phyloP scores from a whole-genome alignment of 1,140 invertebrate genomes.

The Heliconius himera region DNA sequence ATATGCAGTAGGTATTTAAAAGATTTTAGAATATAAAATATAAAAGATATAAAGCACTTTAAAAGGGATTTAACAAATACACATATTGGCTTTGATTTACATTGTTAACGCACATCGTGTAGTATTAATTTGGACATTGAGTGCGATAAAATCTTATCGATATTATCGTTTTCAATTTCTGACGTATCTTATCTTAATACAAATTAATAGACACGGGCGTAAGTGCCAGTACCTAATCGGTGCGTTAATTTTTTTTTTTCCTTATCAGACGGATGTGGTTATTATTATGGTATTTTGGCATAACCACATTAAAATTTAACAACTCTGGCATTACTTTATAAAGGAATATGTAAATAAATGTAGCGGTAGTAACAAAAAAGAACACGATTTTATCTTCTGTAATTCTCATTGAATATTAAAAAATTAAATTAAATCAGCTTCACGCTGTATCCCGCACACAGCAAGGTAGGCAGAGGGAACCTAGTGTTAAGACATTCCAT shows the following conservation, averaged over 20 bases:
- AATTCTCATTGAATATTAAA: background rate
- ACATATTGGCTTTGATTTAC: constrained; percentile 37
- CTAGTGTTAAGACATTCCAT: too few relatives aligned
- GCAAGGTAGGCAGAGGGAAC: too few relatives aligned
- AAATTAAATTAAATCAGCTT: too few relatives aligned
- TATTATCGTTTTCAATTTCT: constrained; percentile 48
- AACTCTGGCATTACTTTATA: background rate
- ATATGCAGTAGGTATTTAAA: background rate
- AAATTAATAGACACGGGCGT: constrained; percentile 50
- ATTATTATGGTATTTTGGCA: constrained; percentile 13
- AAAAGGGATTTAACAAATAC: constrained; percentile 30
- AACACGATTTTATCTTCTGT: background rate
- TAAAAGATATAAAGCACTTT: constrained; percentile 13
- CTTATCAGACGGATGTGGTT: constrained; percentile 28
- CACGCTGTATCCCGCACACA: too few relatives aligned
- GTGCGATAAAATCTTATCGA: constrained; percentile 46
- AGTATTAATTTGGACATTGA: constrained; percentile 43
- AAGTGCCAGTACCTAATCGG: constrained; percentile 35
- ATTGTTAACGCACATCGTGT: constrained; percentile 36
- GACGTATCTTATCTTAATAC: constrained; percentile 54
- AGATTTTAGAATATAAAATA: background rate
- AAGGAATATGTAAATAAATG: background rate
- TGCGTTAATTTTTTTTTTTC: constrained; percentile 23
- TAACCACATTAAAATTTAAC: background rate
- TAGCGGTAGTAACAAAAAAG: background rate